phyloP scores from a whole-genome alignment of 2,797 vertebrate species.

The Sebastes iracundus region DNA sequence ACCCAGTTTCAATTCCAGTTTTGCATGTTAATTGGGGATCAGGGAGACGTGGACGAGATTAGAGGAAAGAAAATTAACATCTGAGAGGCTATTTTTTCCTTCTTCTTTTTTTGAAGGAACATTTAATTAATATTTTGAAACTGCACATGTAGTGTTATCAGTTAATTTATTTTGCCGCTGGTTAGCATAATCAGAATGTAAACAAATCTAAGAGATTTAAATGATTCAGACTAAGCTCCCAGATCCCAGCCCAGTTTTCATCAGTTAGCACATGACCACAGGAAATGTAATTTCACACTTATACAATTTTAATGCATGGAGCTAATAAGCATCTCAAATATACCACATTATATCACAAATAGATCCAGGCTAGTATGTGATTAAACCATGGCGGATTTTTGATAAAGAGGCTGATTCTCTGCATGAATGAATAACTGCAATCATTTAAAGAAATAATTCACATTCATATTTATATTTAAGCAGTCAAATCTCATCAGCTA shows the following conservation, averaged over 20 bases:
- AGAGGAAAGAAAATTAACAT: constrained; percentile 34
- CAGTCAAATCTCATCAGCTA: constrained; percentile 11
- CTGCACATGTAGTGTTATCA: constrained; percentile 11
- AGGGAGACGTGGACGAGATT: constrained; percentile 7
- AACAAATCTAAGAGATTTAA: constrained; percentile 23
- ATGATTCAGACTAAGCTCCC: constrained; percentile 6
- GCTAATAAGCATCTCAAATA: neutral
- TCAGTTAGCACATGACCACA: neutral
- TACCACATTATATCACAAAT: neutral
- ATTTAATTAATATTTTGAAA: constrained; percentile 38
- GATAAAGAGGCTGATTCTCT: neutral
- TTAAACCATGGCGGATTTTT: neutral
- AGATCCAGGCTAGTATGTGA: neutral
- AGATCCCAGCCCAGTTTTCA: neutral
- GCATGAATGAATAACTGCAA: neutral
- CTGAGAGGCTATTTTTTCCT: neutral
- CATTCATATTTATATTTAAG: neutral
- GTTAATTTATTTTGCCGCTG: constrained; percentile 36
- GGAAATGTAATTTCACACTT: neutral
- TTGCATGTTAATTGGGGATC: constrained; percentile 38
- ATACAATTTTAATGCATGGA: neutral
- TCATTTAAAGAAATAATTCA: neutral
- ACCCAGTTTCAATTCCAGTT: neutral
- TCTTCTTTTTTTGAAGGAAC: neutral
- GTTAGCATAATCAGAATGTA: constrained; percentile 6